Evolutionary conservation across 2,113 vertebrate genomes (phyloP).

Genomic region (Ochotona curzoniae): DNA sequence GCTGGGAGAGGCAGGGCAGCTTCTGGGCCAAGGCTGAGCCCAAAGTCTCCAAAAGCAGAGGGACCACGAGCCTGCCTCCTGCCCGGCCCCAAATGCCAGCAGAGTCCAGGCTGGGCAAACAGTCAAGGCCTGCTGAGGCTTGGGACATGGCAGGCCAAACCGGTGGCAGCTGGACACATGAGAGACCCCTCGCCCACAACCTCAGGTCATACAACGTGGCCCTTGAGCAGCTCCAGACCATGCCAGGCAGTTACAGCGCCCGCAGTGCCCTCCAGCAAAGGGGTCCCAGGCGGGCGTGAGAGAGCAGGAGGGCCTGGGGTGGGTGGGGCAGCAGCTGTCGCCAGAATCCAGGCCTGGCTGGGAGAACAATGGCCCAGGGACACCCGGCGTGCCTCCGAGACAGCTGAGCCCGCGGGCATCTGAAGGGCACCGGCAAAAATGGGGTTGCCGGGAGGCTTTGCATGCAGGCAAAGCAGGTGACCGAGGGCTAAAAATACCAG

Average conservation of each 20-base stretch:
- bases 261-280: not conserved
- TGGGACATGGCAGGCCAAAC: not conserved
- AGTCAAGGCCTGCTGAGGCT: not conserved
- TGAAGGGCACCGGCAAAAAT: conserved; percentile 51
- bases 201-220: not conserved
- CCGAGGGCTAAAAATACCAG: conserved; percentile 75
- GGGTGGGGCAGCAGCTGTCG: conserved; percentile 79
- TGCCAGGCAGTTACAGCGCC: conserved; percentile 57
- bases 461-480: not conserved
- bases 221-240: conserved; percentile 84
- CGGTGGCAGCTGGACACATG: not conserved
- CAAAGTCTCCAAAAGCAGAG: not conserved
- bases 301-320: not conserved
- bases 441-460: not conserved
- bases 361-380: conserved; percentile 74
- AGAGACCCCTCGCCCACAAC: conserved; percentile 76
- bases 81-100: not conserved
- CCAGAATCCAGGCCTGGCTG: conserved; percentile 64
- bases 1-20: not conserved
- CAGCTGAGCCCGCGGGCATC: conserved; percentile 76
- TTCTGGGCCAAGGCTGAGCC: not conserved
- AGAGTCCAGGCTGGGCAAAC: not conserved
- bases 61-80: not conserved
- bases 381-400: conserved; percentile 50
- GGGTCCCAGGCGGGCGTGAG: not conserved